Conservation (phyloP, 2,888 invertebrate genomes). For the Tachina fera region DNA sequence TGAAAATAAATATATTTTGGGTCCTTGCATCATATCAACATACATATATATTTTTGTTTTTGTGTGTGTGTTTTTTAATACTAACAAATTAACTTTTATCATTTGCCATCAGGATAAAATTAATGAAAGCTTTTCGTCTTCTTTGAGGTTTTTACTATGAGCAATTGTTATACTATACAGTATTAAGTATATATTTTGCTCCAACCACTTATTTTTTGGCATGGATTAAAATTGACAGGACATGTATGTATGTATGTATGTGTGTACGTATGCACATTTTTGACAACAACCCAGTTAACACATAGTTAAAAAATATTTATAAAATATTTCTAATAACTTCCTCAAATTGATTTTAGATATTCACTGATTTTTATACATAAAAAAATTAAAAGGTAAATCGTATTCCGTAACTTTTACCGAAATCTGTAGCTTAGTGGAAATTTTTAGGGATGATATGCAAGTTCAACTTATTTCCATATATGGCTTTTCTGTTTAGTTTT, state of each 20-base stretch:
- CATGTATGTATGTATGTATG: constrained; percentile 17
- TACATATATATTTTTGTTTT: background rate
- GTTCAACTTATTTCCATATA: too few species aligned
- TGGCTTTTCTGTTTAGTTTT: too few species aligned
- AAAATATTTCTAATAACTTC: too few species aligned
- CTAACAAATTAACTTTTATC: constrained; percentile 68
- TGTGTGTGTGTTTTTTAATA: constrained; percentile 14
- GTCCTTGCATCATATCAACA: background rate
- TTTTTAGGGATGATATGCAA: too few species aligned
- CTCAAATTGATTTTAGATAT: too few species aligned
- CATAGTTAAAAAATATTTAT: too few species aligned
- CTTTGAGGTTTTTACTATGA: constrained; percentile 51
- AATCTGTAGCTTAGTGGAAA: too few species aligned
- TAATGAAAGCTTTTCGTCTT: constrained; percentile 68
- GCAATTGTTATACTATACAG: constrained; percentile 4
- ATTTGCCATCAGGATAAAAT: constrained; percentile 63
- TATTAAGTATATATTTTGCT: background rate
- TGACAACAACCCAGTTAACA: constrained; percentile 33
- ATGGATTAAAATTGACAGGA: constrained; percentile 18
- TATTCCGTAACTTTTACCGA: too few species aligned
- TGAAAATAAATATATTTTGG: constrained; percentile 5
- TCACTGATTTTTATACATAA: too few species aligned
- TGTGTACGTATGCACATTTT: background rate
- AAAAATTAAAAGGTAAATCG: too few species aligned
- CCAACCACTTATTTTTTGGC: background rate